A percentile compares a stretch with the other conserved stretches of the same genome.
Evolutionary conservation across 2,797 vertebrate genomes (phyloP).

Genomic region (Chrosomus eos): DNA sequence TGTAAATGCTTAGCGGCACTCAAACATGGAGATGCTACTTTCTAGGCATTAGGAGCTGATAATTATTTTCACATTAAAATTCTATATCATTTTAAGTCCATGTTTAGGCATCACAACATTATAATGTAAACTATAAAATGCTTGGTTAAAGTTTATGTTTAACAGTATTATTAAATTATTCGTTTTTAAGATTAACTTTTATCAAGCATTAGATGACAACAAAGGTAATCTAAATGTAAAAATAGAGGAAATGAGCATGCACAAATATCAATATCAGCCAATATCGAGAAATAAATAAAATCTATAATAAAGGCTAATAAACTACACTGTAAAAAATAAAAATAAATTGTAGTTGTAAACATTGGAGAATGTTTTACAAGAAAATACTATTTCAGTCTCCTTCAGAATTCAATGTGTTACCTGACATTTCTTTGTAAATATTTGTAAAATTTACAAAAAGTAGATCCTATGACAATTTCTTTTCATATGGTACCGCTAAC

Average conservation of each 20-base stretch:
- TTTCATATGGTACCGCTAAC: neutral
- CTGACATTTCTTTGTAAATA: neutral
- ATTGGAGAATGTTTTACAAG: neutral
- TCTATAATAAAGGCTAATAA: neutral
- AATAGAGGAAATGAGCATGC: neutral
- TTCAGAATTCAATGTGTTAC: neutral
- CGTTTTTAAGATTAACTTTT: neutral
- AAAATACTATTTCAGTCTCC: neutral
- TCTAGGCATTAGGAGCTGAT: neutral
- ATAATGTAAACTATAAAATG: neutral
- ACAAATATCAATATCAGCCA: neutral
- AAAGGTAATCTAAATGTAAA: neutral
- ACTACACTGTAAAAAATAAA: neutral
- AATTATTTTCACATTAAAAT: neutral
- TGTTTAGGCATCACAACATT: neutral
- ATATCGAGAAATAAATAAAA: neutral
- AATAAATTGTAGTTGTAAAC: neutral
- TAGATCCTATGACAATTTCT: neutral
- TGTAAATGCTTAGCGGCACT: neutral
- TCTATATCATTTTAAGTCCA: neutral
- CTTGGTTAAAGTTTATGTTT: neutral
- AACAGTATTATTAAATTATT: neutral
- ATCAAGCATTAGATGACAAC: neutral
- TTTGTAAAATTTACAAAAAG: neutral
- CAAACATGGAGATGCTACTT: too few species aligned